Evolutionary conservation across 2,113 vertebrate species (phyloP), one percentile per base, ranked within the genome.

Genomic region (Delphinapterus leucas): DNA sequence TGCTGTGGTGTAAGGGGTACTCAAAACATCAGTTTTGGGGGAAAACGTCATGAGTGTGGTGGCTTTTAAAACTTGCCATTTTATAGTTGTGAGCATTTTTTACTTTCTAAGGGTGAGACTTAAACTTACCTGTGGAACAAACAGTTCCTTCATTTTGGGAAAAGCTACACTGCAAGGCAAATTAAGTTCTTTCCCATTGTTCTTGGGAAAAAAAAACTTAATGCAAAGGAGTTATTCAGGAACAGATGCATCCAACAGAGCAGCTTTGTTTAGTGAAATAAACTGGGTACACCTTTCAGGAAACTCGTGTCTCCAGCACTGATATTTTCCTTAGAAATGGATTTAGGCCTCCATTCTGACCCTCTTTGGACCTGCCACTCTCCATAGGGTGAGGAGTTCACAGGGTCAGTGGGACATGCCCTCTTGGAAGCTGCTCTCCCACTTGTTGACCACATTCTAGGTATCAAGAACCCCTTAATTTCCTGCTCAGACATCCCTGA

Each of bases 141-240:
- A 83, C 18, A 49, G 31, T 49, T 55, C 5, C 8, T 96, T 87
- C 87, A 47, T 80, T 97, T 96, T 60, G 79, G 33, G 20, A 47
- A 92, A 95, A 92, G 26, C 2, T 10, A 33, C 8, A 65, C 17
- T 47, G 15, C 47, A 87, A 74, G 73, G 41, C 60, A 90, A 97
- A 68, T 91, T 60, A 92, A 93, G 10, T 95, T 90, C 25, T 83
- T 90, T 83, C 58, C 21, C 15, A 23, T 58, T 96, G 26, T 93
- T 82, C 44, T 88, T 96, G 15, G 15, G 13, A 3, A 8, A 31
- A 74, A 74, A 74, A 58, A 28, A 0, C 12, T 55, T 77, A 88
- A 96, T 14, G n/a, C 68, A 82, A 73, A 68, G 1, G 25, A 81
- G 38, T 95, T 76, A 82, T 14, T 77, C 31, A 33, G 73, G 11